Evolutionary conservation across 1,140 invertebrate species (phyloP).

Genomic region (Chymomyza costata): DNA sequence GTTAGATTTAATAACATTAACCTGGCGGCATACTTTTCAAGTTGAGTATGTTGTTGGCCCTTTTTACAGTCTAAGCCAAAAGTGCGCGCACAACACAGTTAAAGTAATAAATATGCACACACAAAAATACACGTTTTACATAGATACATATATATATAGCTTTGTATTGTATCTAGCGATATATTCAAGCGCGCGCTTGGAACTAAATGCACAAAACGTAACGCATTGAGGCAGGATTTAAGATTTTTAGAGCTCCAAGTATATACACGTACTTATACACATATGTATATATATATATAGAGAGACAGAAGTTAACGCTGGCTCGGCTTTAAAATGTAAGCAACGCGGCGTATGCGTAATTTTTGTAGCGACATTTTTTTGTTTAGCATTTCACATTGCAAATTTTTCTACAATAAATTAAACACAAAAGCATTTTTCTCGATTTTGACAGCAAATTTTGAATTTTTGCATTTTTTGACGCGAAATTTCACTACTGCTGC

Average conservation of each 20-base stretch:
- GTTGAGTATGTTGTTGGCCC: no score
- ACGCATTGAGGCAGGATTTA: constrained; percentile 10
- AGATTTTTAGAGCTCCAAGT: no score
- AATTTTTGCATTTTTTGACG: constrained; percentile 1
- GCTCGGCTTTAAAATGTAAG: constrained; percentile 9
- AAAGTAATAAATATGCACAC: neutral
- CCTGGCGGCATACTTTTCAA: no score
- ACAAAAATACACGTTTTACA: constrained; percentile 10
- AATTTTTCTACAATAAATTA: neutral
- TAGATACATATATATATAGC: no score
- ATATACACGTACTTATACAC: no score
- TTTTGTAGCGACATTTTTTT: constrained; percentile 22
- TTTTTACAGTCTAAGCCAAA: no score
- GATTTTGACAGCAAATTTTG: neutral
- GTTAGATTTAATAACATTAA: no score
- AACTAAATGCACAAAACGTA: constrained; percentile 12
- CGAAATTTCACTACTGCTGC: constrained; percentile 13
- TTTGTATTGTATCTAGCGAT: no score
- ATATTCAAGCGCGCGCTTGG: no score
- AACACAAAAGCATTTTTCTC: neutral
- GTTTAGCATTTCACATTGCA: constrained; percentile 24
- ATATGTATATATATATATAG: no score
- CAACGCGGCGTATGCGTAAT: constrained; percentile 21
- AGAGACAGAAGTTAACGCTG: neutral
- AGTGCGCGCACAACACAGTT: no score